These are phyloP conservation scores for Podotricha telesiphe DNA, from an alignment of 2,888 invertebrate genomes.

Conservation along the genomic window DNA sequence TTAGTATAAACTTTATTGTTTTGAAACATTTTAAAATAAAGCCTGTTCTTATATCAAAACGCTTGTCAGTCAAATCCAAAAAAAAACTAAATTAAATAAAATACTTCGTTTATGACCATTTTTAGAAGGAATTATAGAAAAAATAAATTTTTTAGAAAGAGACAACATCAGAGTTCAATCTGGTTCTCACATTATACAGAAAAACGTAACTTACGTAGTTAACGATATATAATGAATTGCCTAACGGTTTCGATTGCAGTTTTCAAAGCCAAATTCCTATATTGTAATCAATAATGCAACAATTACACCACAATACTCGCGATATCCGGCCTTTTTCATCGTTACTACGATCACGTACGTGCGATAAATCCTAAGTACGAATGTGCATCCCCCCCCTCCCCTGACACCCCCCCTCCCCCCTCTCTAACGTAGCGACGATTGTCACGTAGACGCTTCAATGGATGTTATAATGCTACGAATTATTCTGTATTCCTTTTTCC, in stretches of 20 bases:
- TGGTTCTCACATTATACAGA: too few relatives aligned
- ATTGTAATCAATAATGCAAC: constrained; percentile 51
- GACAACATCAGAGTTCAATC: too few relatives aligned
- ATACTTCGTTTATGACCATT: too few relatives aligned
- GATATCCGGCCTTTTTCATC: constrained; percentile 50
- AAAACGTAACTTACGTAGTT: too few relatives aligned
- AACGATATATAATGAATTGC: background rate
- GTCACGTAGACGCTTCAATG: constrained; percentile 58
- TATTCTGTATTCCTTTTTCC: constrained; percentile 57
- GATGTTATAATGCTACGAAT: constrained; percentile 61
- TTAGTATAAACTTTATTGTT: too few relatives aligned
- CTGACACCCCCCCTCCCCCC: background rate
- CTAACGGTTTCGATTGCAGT: background rate
- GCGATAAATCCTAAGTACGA: constrained; percentile 57
- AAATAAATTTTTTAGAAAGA: too few relatives aligned
- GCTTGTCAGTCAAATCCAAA: too few relatives aligned
- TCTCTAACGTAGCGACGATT: constrained; percentile 41
- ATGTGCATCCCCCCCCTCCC: constrained; percentile 45
- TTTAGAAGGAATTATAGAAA: too few relatives aligned
- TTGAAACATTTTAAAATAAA: too few relatives aligned
- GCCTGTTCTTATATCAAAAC: too few relatives aligned
- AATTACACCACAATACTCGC: constrained; percentile 43
- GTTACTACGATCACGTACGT: constrained; percentile 55
- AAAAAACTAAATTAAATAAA: too few relatives aligned
- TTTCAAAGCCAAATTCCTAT: constrained; percentile 16